Conservation (phyloP, 1,140 invertebrate species). For the Panagrolaimus sp. region DNA sequence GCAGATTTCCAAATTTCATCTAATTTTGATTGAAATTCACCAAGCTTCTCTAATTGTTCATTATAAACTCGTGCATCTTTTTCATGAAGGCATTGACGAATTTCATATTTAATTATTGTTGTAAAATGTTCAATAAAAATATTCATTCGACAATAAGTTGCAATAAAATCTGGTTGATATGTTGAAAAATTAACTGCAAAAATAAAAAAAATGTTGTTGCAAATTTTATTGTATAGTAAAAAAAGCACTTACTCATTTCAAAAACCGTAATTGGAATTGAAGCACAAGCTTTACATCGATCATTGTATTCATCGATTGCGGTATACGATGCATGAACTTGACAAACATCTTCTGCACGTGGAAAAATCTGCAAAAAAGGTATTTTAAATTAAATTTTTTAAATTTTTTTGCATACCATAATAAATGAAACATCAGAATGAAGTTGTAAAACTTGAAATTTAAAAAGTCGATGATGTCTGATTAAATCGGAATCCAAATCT, state of each 20-base stretch:
- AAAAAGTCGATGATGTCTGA: slow-evolving; percentile 29
- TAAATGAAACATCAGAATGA: slow-evolving; percentile 36
- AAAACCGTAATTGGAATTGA: slow-evolving; percentile 41
- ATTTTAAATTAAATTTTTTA: background rate
- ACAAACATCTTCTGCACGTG: slow-evolving; percentile 43
- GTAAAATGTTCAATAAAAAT: slow-evolving; percentile 42
- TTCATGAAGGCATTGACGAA: slow-evolving; percentile 37
- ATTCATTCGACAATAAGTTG: slow-evolving; percentile 37
- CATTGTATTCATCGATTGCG: background rate
- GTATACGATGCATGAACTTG: slow-evolving; percentile 11
- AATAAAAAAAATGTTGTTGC: background rate
- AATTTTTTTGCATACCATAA: slow-evolving; percentile 24
- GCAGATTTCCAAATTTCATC: slow-evolving; percentile 32
- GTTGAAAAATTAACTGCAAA: slow-evolving; percentile 33
- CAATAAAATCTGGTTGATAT: slow-evolving; percentile 43
- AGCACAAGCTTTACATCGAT: slow-evolving; percentile 34
- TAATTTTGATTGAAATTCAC: slow-evolving; percentile 35
- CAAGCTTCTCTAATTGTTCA: slow-evolving; percentile 31
- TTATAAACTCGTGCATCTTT: slow-evolving; percentile 32
- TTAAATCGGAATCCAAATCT: slow-evolving; percentile 31
- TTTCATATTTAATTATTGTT: slow-evolving; percentile 38
- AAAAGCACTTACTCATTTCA: slow-evolving; percentile 42
- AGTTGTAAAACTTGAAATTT: slow-evolving; percentile 32
- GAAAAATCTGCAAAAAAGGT: slow-evolving; percentile 26
- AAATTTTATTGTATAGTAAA: background rate